These are phyloP conservation scores for Paelopatides confundens DNA, from an alignment of 53 echinoderm and acorn worm genomes.

Conservation along the genomic window DNA sequence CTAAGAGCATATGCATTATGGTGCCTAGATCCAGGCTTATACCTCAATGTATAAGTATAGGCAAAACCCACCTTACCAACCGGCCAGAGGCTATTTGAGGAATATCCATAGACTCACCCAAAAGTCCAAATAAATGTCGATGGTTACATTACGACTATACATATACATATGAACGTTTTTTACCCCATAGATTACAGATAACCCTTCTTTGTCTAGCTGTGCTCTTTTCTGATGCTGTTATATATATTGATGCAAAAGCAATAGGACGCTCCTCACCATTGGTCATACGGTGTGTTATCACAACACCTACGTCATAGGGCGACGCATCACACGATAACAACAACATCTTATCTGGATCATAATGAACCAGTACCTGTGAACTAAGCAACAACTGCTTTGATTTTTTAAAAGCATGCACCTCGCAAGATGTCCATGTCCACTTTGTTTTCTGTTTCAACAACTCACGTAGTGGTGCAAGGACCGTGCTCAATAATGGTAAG, in stretches of 20 bases:
- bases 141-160: slow-evolving; percentile 45
- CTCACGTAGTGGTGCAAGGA: slow-evolving; percentile 42
- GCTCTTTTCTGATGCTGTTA: slow-evolving; percentile 51
- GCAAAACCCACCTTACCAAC: too few species aligned
- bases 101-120: too few species aligned
- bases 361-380: not conserved
- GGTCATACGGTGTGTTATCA: slow-evolving; percentile 49
- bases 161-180: slow-evolving; percentile 37
- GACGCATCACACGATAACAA: slow-evolving; percentile 48
- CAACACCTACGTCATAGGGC: slow-evolving; percentile 62
- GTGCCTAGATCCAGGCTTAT: slow-evolving; percentile 58
- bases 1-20: slow-evolving; percentile 47
- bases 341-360: not conserved
- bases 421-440: slow-evolving; percentile 14
- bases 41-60: slow-evolving; percentile 51
- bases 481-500: not conserved
- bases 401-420: slow-evolving; percentile 46
- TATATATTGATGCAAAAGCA: slow-evolving; percentile 41
- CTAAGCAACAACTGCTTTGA: slow-evolving; percentile 37
- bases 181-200: slow-evolving; percentile 46
- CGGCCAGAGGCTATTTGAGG: too few species aligned
- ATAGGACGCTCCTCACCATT: slow-evolving; percentile 50
- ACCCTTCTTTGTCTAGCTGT: not conserved
- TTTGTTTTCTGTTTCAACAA: slow-evolving; percentile 18
- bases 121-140: slow-evolving; percentile 55